phyloP scores from a whole-genome alignment of 2,113 vertebrate genomes.

The Hydrolagus affinis region DNA sequence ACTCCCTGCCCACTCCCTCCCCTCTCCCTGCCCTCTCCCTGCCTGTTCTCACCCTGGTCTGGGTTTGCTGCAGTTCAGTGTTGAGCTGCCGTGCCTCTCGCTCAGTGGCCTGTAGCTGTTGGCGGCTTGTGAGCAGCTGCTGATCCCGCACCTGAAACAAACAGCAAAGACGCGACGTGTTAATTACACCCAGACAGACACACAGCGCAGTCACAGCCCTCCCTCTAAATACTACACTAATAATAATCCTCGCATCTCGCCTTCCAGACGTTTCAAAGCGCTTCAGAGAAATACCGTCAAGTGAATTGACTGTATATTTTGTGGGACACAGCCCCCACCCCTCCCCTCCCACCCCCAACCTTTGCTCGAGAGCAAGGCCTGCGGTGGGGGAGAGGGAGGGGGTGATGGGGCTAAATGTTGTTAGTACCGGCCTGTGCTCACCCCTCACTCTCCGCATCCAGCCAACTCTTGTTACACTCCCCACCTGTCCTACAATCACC shows the following conservation, averaged over 20 bases:
- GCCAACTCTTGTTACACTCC: too few species aligned
- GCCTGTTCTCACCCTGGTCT: conserved; percentile 33
- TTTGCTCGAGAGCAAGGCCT: too few species aligned
- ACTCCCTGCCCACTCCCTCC: too few species aligned
- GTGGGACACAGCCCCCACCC: too few species aligned
- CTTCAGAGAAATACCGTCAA: not conserved
- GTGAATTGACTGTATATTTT: too few species aligned
- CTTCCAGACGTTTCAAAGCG: not conserved
- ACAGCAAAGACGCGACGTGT: not conserved
- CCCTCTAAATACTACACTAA: too few species aligned
- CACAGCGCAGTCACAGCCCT: not conserved
- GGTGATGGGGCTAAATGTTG: too few species aligned
- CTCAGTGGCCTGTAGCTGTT: conserved; percentile 54
- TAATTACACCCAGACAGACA: not conserved
- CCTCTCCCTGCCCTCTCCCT: not conserved
- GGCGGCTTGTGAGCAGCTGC: conserved; percentile 47
- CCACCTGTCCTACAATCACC: too few species aligned
- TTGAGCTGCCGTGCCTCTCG: conserved; percentile 48
- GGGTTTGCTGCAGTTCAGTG: conserved; percentile 40
- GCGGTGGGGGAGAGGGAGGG: too few species aligned
- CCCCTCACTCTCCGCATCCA: too few species aligned
- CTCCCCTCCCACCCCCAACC: too few species aligned
- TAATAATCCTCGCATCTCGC: not conserved
- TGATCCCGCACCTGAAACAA: conserved; percentile 52
- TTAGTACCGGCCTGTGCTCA: too few species aligned